Percentiles rank a stretch among this genome's conserved stretches.
Evolutionary conservation across 2,888 invertebrate genomes (phyloP).

Genomic region (Brachyptera putata): DNA sequence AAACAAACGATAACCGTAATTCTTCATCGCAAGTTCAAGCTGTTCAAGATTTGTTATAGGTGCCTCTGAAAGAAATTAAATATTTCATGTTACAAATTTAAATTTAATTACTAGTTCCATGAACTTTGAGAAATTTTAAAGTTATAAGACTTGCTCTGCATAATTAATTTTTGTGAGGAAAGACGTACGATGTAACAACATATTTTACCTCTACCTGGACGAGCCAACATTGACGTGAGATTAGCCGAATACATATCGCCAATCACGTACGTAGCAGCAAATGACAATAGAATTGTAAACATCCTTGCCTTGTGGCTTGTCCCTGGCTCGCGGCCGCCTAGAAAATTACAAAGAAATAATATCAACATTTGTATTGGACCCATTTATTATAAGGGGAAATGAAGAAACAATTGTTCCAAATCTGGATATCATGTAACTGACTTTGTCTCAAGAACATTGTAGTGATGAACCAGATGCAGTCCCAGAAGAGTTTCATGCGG

Average conservation of each 20-base stretch:
- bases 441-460: slow-evolving; percentile 68
- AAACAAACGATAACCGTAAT: slow-evolving; percentile 59
- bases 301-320: slow-evolving; percentile 62
- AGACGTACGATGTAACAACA: neutral
- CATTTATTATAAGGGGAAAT: slow-evolving; percentile 15
- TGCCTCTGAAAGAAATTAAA: slow-evolving; percentile 48
- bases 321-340: slow-evolving; percentile 57
- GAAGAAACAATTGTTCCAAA: neutral
- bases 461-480: slow-evolving; percentile 70
- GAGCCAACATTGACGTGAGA: slow-evolving; percentile 67
- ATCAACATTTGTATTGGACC: no score
- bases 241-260: slow-evolving; percentile 77
- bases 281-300: slow-evolving; percentile 63
- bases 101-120: neutral
- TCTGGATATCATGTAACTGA: slow-evolving; percentile 42
- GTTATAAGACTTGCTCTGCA: neutral
- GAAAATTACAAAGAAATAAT: slow-evolving; percentile 34
- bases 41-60: slow-evolving; percentile 63
- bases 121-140: no score
- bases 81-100: neutral
- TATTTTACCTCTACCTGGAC: slow-evolving; percentile 56
- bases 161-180: no score
- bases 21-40: slow-evolving; percentile 61
- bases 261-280: slow-evolving; percentile 73
- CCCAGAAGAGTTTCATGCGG: slow-evolving; percentile 45